phyloP scores from a whole-genome alignment of 2,888 invertebrate genomes.

The Steinernema carpocapsae region DNA sequence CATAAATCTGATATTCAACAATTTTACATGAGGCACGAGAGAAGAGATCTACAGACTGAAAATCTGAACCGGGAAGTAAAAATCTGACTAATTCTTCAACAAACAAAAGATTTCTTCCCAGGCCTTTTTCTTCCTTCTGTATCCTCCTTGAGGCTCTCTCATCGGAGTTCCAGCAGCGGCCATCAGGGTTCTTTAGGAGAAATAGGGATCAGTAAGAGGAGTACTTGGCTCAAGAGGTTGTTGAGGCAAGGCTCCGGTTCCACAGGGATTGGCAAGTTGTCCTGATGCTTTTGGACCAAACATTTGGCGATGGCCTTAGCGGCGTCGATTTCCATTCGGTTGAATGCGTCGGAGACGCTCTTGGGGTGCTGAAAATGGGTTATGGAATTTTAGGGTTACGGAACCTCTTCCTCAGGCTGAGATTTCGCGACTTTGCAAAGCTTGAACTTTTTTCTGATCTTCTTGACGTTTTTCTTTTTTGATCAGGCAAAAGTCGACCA shows the following conservation, averaged over 20 bases:
- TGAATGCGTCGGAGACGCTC: not conserved
- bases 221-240: not conserved
- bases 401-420: constrained; percentile 2
- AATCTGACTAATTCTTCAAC: too few relatives aligned
- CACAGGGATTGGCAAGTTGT: not conserved
- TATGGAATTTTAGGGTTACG: not conserved
- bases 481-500: not conserved
- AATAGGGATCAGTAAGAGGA: not conserved
- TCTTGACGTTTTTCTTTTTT: not conserved
- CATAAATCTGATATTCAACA: too few relatives aligned
- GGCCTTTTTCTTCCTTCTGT: too few relatives aligned
- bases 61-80: too few relatives aligned
- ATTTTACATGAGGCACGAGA: too few relatives aligned
- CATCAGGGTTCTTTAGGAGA: too few relatives aligned
- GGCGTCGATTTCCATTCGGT: not conserved
- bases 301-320: not conserved
- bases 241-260: not conserved
- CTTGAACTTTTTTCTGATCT: not conserved
- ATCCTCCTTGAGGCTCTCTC: too few relatives aligned
- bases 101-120: too few relatives aligned
- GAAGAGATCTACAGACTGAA: too few relatives aligned
- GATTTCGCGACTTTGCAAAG: not conserved
- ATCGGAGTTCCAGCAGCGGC: too few relatives aligned
- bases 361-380: not conserved
- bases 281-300: not conserved